Base-by-base conservation (phyloP, 1,140 invertebrate genomes). In the Neoseiulus cucumeris region DNA sequence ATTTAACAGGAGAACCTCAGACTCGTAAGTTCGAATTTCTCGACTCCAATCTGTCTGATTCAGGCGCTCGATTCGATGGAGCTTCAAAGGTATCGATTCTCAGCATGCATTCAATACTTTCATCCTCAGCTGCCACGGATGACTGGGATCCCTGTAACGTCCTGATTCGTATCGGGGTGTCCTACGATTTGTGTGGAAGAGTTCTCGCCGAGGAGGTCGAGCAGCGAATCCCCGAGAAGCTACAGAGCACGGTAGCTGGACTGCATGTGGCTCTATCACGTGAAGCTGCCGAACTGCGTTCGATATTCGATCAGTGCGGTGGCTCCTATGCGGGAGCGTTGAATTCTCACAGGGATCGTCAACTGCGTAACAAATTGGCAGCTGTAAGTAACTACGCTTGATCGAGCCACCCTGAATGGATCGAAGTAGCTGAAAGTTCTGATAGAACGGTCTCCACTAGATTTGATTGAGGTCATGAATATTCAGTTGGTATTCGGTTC, bases 191-290 rank as follows among this genome's bases (percentile, higher is more conserved):
- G 25, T 59, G 51, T 25, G 51, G 51, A 17, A 17, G 51, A 59
- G 22, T 33, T 25, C 51, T 59, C 6, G 51, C 51, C 14, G 51
- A 59, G 33, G 14, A 59, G 22, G 51, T 59, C 14, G 51, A 59
- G 22, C 51, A 33, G 22, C 12, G 25, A 17, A 17, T 59, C 25
- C 51, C 51, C 22, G 25, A 25, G 51, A 33, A 33, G 14, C 25
- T 59, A 20, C 51, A 59, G 51, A 59, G 51, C 51, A 59, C 51
- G 14, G 51, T 59, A 20, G 51, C 51, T 17, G 51, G 51, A 25
- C 51, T 59, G 14, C 51, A 59, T 33, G 51, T 59, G 14, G 51
- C 51, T 25, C 22, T 59, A 20, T 29, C 25, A 18, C 0, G 51
- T 14, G 51, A 59, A 59, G 51, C 51, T 20, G 51, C 51, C 1